Evolutionary conservation across 2,888 invertebrate genomes (phyloP).

Genomic region (Aplocera efformata): DNA sequence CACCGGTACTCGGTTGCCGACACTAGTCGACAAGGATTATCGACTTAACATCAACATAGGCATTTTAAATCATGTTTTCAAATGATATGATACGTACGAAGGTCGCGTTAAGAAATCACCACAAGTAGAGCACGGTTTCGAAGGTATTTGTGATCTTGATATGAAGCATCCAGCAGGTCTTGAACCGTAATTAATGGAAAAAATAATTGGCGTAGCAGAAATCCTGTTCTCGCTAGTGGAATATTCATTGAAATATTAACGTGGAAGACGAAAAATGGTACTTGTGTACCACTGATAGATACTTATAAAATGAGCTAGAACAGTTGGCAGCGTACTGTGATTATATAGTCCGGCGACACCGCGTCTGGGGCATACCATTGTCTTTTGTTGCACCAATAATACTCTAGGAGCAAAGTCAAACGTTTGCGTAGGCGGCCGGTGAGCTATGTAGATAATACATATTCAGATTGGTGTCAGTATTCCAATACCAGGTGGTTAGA

Average conservation of each 20-base stretch:
- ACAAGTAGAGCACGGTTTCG: not conserved
- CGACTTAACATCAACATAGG: slow-evolving; percentile 13
- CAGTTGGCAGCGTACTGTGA: slow-evolving; percentile 57
- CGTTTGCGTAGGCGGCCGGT: slow-evolving; percentile 20
- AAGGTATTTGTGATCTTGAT: not conserved
- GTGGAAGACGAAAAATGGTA: too few relatives aligned
- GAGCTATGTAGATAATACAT: slow-evolving; percentile 15
- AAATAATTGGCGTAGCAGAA: too few relatives aligned
- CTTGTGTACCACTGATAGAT: not conserved
- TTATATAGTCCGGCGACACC: slow-evolving; percentile 63
- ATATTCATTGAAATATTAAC: too few relatives aligned
- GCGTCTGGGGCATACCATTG: slow-evolving; percentile 64
- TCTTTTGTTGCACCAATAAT: slow-evolving; percentile 60
- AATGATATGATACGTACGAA: too few relatives aligned
- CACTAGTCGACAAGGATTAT: slow-evolving; percentile 14
- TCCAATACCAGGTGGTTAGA: slow-evolving; percentile 11
- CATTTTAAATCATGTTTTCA: too few relatives aligned
- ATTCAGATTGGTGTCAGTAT: slow-evolving; percentile 1
- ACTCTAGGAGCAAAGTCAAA: slow-evolving; percentile 34
- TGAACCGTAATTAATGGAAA: not conserved
- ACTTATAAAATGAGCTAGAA: slow-evolving; percentile 34
- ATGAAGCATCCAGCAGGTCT: not conserved
- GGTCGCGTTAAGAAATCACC: too few relatives aligned
- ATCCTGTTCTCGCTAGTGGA: too few relatives aligned
- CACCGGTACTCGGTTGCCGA: slow-evolving; percentile 24